These are phyloP conservation scores for Boloria euphrosyne DNA, from an alignment of 2,888 invertebrate genomes.

Conservation along the genomic window DNA sequence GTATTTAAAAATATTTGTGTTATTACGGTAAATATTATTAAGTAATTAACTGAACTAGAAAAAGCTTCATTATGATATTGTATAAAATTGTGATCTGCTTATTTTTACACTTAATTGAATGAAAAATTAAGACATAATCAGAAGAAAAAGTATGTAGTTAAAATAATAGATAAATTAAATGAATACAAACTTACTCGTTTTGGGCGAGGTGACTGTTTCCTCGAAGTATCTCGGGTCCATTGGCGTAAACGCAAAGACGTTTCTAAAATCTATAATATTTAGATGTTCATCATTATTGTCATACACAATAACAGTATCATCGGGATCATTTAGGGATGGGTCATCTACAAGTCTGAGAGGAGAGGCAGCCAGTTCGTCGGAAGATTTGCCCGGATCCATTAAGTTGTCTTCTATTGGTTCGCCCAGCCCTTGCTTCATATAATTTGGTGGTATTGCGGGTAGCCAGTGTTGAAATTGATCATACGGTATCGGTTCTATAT, in stretches of 20 bases:
- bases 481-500: slow-evolving; percentile 9
- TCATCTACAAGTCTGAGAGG: background rate
- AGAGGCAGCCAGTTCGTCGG: background rate
- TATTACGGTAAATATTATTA: no score
- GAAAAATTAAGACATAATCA: no score
- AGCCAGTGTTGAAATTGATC: slow-evolving; percentile 23
- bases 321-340: background rate
- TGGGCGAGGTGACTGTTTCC: background rate
- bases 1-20: no score
- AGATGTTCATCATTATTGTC: background rate
- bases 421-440: slow-evolving; percentile 9
- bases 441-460: slow-evolving; percentile 14
- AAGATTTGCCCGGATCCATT: background rate
- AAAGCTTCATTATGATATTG: no score
- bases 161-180: background rate
- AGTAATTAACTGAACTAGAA: no score
- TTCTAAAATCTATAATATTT: background rate
- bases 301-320: background rate
- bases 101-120: no score
- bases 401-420: background rate
- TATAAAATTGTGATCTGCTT: no score
- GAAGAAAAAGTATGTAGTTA: background rate
- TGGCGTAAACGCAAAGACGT: slow-evolving; percentile 32
- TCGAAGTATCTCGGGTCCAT: slow-evolving; percentile 27
- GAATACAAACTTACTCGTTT: slow-evolving; percentile 18